Base-by-base conservation (phyloP, 2,888 invertebrate species). In the Lottia gigantea region DNA sequence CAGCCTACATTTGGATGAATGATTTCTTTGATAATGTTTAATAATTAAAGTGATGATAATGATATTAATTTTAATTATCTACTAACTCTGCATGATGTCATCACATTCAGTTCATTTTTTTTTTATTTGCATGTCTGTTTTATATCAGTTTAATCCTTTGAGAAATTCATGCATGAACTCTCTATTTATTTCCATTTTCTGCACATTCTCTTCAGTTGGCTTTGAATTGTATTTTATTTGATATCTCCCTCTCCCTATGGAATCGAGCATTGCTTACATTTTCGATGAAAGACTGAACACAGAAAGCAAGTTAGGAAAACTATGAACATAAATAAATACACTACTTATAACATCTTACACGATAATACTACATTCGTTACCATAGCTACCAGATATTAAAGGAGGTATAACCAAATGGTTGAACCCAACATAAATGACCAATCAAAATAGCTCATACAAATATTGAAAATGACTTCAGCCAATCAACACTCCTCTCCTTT, bases 181-280 rank as follows among this genome's bases (percentile, higher is more conserved):
- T 23, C 14, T 15, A 23, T 55, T 55, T 55, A 55, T 55, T 55
- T 55, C 23, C 55, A 55, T 19, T 55, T 55, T 12, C 12, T 23
- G 55, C 19, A 23, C 55, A 55, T 23, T 14, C 14, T 55, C 14
- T 55, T 55, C 55, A 55, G 55, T 55, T 55, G 8, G 14, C 55
- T 46, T 31, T n/a, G 19, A 31, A 23, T 16, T 49, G 19, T 62
- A 15, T 23, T 46, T 62, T 45, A 40, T 46, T 47, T 46, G 63
- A 46, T 40, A 55, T 62, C 23, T 47, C 49, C 14, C 64, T 46
- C 63, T 61, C 66, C 66, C 67, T 45, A 15, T 69, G 40, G 40
- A 40, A 40, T 40, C 40, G 11, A 40, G 40, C 40, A 40, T 40
- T 40, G 40, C 40, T 40, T 40, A 40, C 40, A 40, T 40, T 40